Conservation (phyloP, 1,140 invertebrate species). For the Ceratitis capitata region DNA sequence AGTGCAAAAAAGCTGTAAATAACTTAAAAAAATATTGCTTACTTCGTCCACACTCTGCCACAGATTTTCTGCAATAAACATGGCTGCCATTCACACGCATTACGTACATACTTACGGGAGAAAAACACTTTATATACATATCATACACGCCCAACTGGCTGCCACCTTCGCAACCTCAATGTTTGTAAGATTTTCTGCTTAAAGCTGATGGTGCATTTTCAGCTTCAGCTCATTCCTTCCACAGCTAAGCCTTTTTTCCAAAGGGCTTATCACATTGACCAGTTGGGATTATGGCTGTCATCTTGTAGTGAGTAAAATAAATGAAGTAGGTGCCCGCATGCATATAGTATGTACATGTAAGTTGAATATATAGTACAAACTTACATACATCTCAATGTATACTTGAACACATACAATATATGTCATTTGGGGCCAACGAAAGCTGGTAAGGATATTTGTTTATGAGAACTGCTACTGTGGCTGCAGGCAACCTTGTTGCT, state of each 20-base stretch:
- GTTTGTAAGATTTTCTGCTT: background rate
- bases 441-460: background rate
- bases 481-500: background rate
- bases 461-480: background rate
- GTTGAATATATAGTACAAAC: background rate
- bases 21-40: background rate
- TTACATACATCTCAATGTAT: background rate
- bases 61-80: background rate
- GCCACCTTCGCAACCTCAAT: background rate
- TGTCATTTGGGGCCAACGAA: background rate
- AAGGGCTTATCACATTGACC: constrained; percentile 34
- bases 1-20: background rate
- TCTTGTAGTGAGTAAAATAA: constrained; percentile 31
- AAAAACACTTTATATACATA: background rate
- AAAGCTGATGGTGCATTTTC: constrained; percentile 7
- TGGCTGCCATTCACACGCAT: background rate
- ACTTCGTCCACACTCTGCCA: background rate
- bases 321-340: background rate
- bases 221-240: background rate
- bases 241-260: constrained; percentile 28
- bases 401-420: background rate
- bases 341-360: background rate
- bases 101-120: background rate
- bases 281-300: constrained; percentile 28
- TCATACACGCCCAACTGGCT: background rate